These are phyloP conservation scores for Aphodius granarius DNA, from an alignment of 2,888 invertebrate species.

Conservation along the genomic window DNA sequence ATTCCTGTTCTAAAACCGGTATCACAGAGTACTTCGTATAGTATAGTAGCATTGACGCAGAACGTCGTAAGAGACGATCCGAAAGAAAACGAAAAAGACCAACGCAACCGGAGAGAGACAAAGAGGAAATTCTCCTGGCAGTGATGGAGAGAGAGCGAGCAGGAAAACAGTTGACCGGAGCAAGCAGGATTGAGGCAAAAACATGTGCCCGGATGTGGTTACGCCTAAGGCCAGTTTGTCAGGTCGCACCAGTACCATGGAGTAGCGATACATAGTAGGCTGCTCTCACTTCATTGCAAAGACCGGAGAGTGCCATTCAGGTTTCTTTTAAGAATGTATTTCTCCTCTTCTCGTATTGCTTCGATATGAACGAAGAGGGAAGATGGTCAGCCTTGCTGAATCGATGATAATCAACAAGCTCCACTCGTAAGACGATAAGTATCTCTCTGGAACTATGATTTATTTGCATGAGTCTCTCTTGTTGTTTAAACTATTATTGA, in stretches of 20 bases:
- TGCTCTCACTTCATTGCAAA: background rate
- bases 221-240: constrained; percentile 40
- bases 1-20: background rate
- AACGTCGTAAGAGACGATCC: background rate
- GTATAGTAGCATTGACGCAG: constrained; percentile 7
- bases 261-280: background rate
- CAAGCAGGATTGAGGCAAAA: constrained; percentile 39
- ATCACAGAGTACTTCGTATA: background rate
- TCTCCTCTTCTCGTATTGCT: background rate
- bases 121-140: background rate
- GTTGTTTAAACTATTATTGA: background rate
- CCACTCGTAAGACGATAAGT: background rate
- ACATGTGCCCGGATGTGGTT: constrained; percentile 48
- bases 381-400: background rate
- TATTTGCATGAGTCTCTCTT: background rate
- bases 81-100: background rate
- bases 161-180: constrained; percentile 26
- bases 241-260: constrained; percentile 25
- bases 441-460: background rate
- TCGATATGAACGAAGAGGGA: background rate
- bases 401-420: background rate
- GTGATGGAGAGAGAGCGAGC: constrained; percentile 15
- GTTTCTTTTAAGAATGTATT: background rate
- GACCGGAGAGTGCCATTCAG: background rate
- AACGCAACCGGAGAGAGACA: background rate